Evolutionary conservation across 2,888 invertebrate species (phyloP), one percentile per base, ranked within the genome.

Genomic region (Lasioglossum morio): DNA sequence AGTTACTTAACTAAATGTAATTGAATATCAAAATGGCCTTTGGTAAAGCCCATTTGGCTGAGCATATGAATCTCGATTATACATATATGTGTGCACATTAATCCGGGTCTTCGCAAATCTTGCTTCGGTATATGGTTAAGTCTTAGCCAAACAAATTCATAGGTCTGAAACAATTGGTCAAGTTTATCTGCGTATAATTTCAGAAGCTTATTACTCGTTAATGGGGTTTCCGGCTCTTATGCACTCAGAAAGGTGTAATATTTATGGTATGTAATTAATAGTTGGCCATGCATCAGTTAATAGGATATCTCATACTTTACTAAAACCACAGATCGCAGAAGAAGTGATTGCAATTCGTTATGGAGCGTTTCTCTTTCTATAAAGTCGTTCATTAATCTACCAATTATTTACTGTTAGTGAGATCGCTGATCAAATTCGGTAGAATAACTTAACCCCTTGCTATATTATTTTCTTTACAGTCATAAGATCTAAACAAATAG

Each of bases 211-310:
- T 83, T 76, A 76, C 27, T 7, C 46, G 72, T 30, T 76, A 76
- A 30, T 1, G 30, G 66, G 7, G 30, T 66, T 16, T 19, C 19
- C 30, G 16, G 30, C 16, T 66, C 2, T 66, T 66, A 82, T 82
- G 73, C 78, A 74, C 53, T 37, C 34, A 27, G 60, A 40, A 60
- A 19, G 75, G 37, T 81, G 72, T 79, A 74, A 81, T 81, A 72
- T 77, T 73, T 79, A 53, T 69, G 53, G 84, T 69, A 46, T 46
- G 46, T 4, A 46, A 46, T 16, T 46, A 46, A 46, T 46, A 46
- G 46, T 46, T 46, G 46, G 16, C 16, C 46, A 46, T 46, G 46
- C 46, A 46, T 46, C 14, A 16, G 16, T 46, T 46, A 16, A 46
- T 46, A 46, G 46, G 16, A 46, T 46, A 46, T 16, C 46, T 16